phyloP scores from a whole-genome alignment of 2,113 vertebrate species.

The Rutilus rutilus region DNA sequence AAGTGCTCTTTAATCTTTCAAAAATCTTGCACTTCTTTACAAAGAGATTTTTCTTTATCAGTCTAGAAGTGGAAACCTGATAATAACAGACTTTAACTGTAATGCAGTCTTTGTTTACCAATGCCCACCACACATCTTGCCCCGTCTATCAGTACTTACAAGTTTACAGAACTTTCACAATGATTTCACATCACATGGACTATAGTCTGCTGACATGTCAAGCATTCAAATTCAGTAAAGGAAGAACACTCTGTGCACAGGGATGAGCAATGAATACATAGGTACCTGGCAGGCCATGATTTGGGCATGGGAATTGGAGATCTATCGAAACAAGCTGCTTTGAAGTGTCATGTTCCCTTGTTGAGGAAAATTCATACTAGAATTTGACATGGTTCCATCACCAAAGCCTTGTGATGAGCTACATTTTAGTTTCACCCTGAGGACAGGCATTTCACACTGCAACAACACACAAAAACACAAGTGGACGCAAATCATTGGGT shows the following conservation, averaged over 20 bases:
- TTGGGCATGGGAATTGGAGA: slow-evolving; percentile 21
- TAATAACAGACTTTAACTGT: background rate
- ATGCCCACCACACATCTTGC: background rate
- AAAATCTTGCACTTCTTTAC: background rate
- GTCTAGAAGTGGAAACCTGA: background rate
- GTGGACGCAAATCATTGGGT: background rate
- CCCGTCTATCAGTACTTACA: background rate
- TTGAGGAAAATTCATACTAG: background rate
- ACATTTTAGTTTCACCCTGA: slow-evolving; percentile 27
- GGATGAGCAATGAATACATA: slow-evolving; percentile 35
- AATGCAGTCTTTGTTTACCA: background rate
- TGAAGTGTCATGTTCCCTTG: slow-evolving; percentile 31
- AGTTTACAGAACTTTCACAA: background rate
- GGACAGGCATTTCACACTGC: background rate
- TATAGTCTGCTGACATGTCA: background rate
- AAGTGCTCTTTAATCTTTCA: background rate
- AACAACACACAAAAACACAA: background rate
- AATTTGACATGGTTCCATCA: slow-evolving; percentile 42
- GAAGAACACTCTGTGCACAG: background rate
- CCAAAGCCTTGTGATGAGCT: slow-evolving; percentile 12
- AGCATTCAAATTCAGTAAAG: background rate
- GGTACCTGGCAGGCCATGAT: slow-evolving; percentile 17
- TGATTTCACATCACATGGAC: background rate
- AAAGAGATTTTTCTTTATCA: background rate
- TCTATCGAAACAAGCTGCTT: slow-evolving; percentile 36